Evolutionary conservation across 1,140 invertebrate genomes (phyloP), one percentile per base, ranked within the genome.

Genomic region (Meloidogyne floridensis): DNA sequence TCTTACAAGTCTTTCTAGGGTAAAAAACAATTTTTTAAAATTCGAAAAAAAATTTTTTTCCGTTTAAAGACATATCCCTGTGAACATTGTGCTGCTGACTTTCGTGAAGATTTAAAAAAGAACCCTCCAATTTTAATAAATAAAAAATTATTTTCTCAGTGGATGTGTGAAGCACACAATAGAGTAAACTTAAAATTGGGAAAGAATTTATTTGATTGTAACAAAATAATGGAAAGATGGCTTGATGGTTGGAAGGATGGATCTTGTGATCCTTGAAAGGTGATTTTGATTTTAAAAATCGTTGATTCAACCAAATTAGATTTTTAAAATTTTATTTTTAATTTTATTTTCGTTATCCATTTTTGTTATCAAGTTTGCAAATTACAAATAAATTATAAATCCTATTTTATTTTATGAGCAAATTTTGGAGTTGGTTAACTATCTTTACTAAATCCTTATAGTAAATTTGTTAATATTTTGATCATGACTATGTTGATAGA

Each of bases 91-190:
- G 95, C 96, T 4, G 91, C 94, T 87, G 96, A 98, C 91, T 93
- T 98, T 84, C 92, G 93, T 90, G 92, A 93, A 87, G 94, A 96
- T 93, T 94, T 92, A 92, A 77, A 83, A 80, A 75, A 83, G 74
- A 59, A 89, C 75, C 85, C 86, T 11, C 84, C 83, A 18, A 78
- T 84, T 72, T 59, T 87, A 11, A 20, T 77, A 56, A 74, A 83
- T 81, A 93, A 94, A 87, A 87, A 93, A 80, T 92, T 92, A 43
- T 92, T 99, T 74, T 94, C 94, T 32, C 92, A 94, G 83, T 99
- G 98, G 97, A 91, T 99, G 72, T 99, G 98, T 91, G 92, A 93
- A 51, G 92, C 95, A 82, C 98, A 99, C 90, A 99, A 99, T 91
- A 72, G 81, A 86, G 94, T 99, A 0, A 99, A 98, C 91, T 91